Base-by-base conservation (phyloP, 2,888 invertebrate genomes). In the Leptopilina myrica region DNA sequence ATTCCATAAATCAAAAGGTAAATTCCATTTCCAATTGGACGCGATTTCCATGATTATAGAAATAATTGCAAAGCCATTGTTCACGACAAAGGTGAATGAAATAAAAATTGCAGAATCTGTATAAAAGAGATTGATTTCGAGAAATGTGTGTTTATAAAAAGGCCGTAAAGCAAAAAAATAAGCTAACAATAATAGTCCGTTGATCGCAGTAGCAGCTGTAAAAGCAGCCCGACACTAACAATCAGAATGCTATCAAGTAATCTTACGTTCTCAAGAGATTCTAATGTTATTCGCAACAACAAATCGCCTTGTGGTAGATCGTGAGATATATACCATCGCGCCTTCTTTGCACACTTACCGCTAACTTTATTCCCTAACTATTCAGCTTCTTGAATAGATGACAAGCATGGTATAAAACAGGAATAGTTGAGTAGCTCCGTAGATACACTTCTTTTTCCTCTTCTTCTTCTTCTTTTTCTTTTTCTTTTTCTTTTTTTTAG, bases 211-310 rank as follows among this genome's bases (percentile, higher is more conserved):
- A 26, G 14, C 69, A 69, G 69, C 26, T 69, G 69, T 49, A 62
- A 62, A 62, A 62, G 62, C 53, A 49, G 69, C 53, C 53, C 69
- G 62, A 62, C 62, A 69, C 69, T 69, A 53, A 69, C 69, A 69
- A 69, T 53, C 49, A 69, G 69, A 69, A 69, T 53, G 69, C 69
- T 49, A 69, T 69, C 69, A 53, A 69, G 69, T 69, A 53, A 53
- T 53, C 69, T 69, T 69, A 46, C 69, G 69, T 62, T 62, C 62
- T 62, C 62, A 62, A 62, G 62, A 69, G 69, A 69, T 69, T 69
- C 53, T 69, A 69, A 69, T 62, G 53, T 69, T 69, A 69, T 69
- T 69, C 69, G 49, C 53, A 69, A 69, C 69, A 53, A 69, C 69
- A 69, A 69, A 69, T 69, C 53, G 53, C 69, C 26, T 26, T 69